Percentiles rank a stretch among this genome's conserved stretches.
Conservation (phyloP, 2,888 invertebrate species). For the Acrocera orbiculus region DNA sequence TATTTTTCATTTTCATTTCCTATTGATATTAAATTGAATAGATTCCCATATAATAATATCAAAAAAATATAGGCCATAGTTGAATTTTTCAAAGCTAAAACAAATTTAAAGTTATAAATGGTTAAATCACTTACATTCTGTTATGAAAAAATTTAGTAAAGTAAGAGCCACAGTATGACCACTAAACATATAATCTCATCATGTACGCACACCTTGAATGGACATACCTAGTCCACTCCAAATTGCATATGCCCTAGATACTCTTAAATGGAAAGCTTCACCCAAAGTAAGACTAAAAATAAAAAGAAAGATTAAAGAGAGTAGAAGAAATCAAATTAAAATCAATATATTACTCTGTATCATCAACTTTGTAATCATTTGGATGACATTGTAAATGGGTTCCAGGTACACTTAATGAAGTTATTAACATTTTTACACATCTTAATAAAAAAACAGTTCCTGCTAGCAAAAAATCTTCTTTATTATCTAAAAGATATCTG, state of each 20-base stretch:
- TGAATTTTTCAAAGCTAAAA: neutral
- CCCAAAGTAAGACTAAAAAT: slow-evolving; percentile 28
- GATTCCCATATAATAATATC: neutral
- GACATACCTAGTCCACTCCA: slow-evolving; percentile 98
- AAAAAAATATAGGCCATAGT: neutral
- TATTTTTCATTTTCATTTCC: too few species aligned
- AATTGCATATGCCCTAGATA: slow-evolving; percentile 72
- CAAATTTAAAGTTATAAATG: slow-evolving; percentile 2
- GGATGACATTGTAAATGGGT: slow-evolving; percentile 90
- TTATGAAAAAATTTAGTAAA: slow-evolving; percentile 96
- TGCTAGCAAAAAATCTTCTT: slow-evolving; percentile 89
- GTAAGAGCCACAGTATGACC: slow-evolving; percentile 97
- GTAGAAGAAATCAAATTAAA: slow-evolving; percentile 5
- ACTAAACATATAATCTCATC: slow-evolving; percentile 99
- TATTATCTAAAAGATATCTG: slow-evolving; percentile 95
- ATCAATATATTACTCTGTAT: slow-evolving; percentile 26
- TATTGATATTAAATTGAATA: too few species aligned
- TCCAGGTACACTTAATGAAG: slow-evolving; percentile 98
- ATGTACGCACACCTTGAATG: slow-evolving; percentile 88
- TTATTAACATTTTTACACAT: slow-evolving; percentile 97
- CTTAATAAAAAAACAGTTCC: slow-evolving; percentile 94
- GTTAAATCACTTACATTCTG: slow-evolving; percentile 99
- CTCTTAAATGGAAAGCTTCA: slow-evolving; percentile 36
- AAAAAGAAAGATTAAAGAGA: slow-evolving; percentile 3
- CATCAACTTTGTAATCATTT: slow-evolving; percentile 51